These are phyloP conservation scores for Oxystoma pomonae DNA, from an alignment of 2,888 invertebrate genomes.

Conservation along the genomic window DNA sequence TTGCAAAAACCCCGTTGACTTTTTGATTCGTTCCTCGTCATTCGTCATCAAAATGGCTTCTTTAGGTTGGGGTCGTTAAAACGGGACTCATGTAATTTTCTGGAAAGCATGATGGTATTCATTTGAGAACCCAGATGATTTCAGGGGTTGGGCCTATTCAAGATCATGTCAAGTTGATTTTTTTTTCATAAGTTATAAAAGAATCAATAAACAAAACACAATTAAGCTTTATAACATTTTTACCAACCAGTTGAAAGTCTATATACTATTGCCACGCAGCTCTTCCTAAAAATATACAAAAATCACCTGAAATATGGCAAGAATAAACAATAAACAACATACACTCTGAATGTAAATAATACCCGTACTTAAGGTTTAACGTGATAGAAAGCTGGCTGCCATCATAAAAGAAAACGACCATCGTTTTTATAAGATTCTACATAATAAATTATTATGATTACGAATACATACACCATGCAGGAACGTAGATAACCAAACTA, in stretches of 20 bases:
- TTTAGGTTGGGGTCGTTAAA: no score
- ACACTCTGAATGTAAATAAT: background rate
- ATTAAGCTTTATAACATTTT: no score
- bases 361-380: background rate
- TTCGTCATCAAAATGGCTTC: no score
- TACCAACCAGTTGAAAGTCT: background rate
- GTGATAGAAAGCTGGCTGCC: slow-evolving; percentile 6
- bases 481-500: no score
- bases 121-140: no score
- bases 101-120: no score
- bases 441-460: slow-evolving; percentile 19
- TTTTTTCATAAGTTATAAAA: no score
- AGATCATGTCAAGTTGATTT: no score
- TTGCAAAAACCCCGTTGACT: no score
- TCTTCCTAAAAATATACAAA: background rate
- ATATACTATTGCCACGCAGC: background rate
- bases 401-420: slow-evolving; percentile 26
- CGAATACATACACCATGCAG: background rate
- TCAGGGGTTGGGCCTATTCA: no score
- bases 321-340: background rate
- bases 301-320: background rate
- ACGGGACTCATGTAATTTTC: no score
- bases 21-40: no score
- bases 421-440: slow-evolving; percentile 22
- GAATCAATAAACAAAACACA: background rate